Evolutionary conservation across 2,113 vertebrate genomes (phyloP).

Genomic region (Corydoras maculifer): DNA sequence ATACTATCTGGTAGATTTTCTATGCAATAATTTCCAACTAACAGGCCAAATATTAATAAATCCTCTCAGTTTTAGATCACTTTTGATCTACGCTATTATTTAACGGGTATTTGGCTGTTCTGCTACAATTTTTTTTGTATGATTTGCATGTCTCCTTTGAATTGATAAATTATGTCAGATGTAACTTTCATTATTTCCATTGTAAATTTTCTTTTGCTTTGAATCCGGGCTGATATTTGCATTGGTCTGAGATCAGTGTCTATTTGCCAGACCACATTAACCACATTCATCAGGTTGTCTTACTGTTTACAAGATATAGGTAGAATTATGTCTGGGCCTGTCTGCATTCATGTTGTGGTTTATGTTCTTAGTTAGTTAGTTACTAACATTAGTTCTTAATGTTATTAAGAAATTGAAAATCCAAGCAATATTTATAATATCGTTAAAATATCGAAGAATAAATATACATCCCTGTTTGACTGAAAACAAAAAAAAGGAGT

Average conservation of each 20-base stretch:
- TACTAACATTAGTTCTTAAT: too few relatives aligned
- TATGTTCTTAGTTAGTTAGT: too few relatives aligned
- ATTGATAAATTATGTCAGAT: background rate
- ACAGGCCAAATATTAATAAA: too few relatives aligned
- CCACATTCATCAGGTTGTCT: background rate
- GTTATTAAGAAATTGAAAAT: too few relatives aligned
- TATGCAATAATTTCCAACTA: too few relatives aligned
- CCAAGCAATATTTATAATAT: too few relatives aligned
- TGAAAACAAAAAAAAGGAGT: too few relatives aligned
- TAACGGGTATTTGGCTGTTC: background rate
- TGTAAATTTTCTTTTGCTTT: background rate
- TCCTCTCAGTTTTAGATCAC: too few relatives aligned
- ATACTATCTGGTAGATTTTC: too few relatives aligned
- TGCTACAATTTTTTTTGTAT: background rate
- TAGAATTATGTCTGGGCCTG: background rate
- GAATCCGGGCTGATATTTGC: background rate
- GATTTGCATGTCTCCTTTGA: background rate
- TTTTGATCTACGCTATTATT: too few relatives aligned
- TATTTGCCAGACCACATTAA: background rate
- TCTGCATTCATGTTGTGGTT: background rate
- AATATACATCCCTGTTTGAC: too few relatives aligned
- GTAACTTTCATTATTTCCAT: background rate
- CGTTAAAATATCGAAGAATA: too few relatives aligned
- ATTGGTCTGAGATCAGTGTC: background rate
- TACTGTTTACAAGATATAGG: background rate